phyloP scores from a whole-genome alignment of 1,140 invertebrate genomes.

The Drosophila cardini region DNA sequence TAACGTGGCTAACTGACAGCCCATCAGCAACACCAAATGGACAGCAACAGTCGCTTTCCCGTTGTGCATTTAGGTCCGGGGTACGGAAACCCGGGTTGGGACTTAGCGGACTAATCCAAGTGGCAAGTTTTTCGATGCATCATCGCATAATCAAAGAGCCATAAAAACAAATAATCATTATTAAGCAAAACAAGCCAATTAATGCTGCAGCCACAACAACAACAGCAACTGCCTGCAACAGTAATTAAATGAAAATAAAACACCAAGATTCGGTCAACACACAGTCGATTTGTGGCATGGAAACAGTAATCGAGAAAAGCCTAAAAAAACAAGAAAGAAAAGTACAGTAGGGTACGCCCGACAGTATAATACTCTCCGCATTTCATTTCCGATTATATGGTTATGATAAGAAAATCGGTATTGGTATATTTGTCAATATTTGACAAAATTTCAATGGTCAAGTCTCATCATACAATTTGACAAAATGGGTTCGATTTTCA shows the following conservation, averaged over 20 bases:
- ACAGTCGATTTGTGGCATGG: slow-evolving; percentile 8
- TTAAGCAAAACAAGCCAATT: slow-evolving; percentile 83
- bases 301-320: slow-evolving; percentile 13
- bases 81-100: slow-evolving; percentile 9
- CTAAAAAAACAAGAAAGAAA: slow-evolving; percentile 11
- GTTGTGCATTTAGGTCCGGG: slow-evolving; percentile 33
- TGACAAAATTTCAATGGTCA: too few species aligned
- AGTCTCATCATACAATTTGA: too few species aligned
- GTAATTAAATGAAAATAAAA: slow-evolving; percentile 83
- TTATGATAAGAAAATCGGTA: too few species aligned
- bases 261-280: slow-evolving; percentile 70
- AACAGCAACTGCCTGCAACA: slow-evolving; percentile 32
- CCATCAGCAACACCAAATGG: slow-evolving; percentile 5
- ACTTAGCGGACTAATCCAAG: slow-evolving; percentile 53
- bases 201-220: slow-evolving; percentile 57
- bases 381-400: too few species aligned
- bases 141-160: slow-evolving; percentile 83
- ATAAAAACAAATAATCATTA: slow-evolving; percentile 83
- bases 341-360: too few species aligned
- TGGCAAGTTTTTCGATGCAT: slow-evolving; percentile 72
- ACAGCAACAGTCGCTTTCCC: slow-evolving; percentile 48
- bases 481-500: too few species aligned
- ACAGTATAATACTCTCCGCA: too few species aligned
- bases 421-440: too few species aligned
- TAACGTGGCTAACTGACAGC: slow-evolving; percentile 24